A percentile compares a stretch with the other conserved stretches of the same genome.
Evolutionary conservation across 2,113 vertebrate species (phyloP).

Genomic region (Tenebrosternarchus preto): DNA sequence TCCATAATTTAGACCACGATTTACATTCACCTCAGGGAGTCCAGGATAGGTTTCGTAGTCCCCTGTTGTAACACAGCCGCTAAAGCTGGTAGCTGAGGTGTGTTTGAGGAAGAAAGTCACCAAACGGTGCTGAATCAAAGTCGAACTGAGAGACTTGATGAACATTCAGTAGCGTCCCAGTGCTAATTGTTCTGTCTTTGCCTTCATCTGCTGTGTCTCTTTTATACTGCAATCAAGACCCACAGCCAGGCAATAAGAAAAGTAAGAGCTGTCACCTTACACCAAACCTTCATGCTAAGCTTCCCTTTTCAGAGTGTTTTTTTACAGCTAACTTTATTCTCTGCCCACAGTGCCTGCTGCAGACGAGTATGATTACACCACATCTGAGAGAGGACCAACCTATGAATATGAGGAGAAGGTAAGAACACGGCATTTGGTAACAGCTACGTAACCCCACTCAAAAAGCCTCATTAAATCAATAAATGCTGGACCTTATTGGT

Average conservation of each 20-base stretch:
- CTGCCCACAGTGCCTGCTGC: conserved; percentile 59
- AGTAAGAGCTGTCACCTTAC: conserved; percentile 63
- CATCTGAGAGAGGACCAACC: conserved; percentile 75
- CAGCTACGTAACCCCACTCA: neutral
- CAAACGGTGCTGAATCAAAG: too few relatives aligned
- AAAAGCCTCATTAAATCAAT: conserved; percentile 12
- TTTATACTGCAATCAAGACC: conserved; percentile 60
- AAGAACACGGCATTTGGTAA: conserved; percentile 7
- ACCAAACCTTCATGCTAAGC: neutral
- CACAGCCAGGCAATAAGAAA: conserved; percentile 75
- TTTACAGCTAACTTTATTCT: conserved; percentile 14
- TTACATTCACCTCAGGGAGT: too few relatives aligned
- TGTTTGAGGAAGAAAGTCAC: too few relatives aligned
- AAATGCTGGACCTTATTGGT: neutral
- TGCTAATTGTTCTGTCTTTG: conserved; percentile 19
- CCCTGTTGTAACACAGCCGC: too few relatives aligned
- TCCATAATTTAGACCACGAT: too few relatives aligned
- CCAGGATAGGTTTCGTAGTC: too few relatives aligned
- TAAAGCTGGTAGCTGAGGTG: too few relatives aligned
- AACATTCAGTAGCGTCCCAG: neutral
- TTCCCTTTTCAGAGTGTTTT: neutral
- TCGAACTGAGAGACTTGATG: neutral
- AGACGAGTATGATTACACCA: conserved; percentile 79
- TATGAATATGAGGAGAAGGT: conserved; percentile 82
- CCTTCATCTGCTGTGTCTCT: conserved; percentile 22